Evolutionary conservation across 2,113 vertebrate species (phyloP).

Genomic region (Parus major): DNA sequence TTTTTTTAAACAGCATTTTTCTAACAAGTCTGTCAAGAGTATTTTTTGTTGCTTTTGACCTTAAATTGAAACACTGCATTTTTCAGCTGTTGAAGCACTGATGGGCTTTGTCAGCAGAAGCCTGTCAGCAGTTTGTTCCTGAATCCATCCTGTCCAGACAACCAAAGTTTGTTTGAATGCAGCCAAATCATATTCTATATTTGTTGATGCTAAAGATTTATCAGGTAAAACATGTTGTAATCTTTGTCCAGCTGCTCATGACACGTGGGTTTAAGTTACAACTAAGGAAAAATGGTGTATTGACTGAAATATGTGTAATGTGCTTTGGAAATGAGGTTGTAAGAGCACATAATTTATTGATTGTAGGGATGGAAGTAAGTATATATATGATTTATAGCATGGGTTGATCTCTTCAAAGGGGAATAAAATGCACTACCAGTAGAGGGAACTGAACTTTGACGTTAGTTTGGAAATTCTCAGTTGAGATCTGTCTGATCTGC

Average conservation of each 20-base stretch:
- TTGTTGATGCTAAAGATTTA: constrained; percentile 57
- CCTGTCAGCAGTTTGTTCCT: constrained; percentile 57
- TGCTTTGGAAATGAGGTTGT: constrained; percentile 52
- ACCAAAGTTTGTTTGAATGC: constrained; percentile 73
- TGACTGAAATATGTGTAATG: constrained; percentile 46
- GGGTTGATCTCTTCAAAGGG: constrained; percentile 47
- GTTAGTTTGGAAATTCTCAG: constrained; percentile 26
- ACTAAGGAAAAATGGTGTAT: constrained; percentile 46
- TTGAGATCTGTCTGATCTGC: neutral
- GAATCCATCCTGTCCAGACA: constrained; percentile 67
- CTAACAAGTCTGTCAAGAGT: constrained; percentile 67
- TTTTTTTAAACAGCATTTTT: constrained; percentile 63
- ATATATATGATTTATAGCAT: constrained; percentile 60
- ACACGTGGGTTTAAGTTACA: constrained; percentile 55
- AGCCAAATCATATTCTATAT: constrained; percentile 59
- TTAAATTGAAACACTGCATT: constrained; percentile 70
- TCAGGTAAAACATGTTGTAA: constrained; percentile 66
- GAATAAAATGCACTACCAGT: constrained; percentile 50
- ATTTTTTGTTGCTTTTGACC: constrained; percentile 73
- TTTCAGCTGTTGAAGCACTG: constrained; percentile 57
- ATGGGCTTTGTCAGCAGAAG: constrained; percentile 56
- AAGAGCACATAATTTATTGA: constrained; percentile 63
- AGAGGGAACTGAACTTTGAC: constrained; percentile 36
- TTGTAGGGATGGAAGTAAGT: constrained; percentile 63
- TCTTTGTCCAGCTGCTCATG: constrained; percentile 64